Conservation (phyloP, 37 sponge, comb jelly and placozoan genomes). For the Oopsacas minuta region DNA sequence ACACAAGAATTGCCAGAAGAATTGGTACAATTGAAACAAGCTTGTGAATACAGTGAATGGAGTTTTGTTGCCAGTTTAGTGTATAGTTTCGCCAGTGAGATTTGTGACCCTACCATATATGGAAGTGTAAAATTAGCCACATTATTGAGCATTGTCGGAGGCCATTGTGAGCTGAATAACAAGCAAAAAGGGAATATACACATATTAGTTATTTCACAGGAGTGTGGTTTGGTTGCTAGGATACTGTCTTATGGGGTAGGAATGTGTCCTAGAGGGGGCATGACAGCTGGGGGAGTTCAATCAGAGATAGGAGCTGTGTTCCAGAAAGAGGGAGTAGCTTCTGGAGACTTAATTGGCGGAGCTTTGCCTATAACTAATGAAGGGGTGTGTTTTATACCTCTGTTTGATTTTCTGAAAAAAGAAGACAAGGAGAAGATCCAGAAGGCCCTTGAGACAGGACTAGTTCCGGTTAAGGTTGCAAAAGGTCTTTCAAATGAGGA, state of each 20-base stretch:
- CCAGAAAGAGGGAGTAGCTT: neutral
- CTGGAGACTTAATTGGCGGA: neutral
- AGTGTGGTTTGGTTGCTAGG: neutral
- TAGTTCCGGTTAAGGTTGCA: conserved; percentile 1
- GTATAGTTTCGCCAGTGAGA: neutral
- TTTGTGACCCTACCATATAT: neutral
- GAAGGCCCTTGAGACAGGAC: neutral
- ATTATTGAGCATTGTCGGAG: neutral
- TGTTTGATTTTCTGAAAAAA: neutral
- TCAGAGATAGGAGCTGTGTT: neutral
- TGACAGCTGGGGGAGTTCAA: neutral
- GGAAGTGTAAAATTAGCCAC: neutral
- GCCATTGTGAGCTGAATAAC: neutral
- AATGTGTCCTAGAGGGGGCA: neutral
- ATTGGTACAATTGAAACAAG: neutral
- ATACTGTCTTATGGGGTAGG: neutral
- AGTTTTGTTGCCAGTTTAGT: conserved; percentile 6
- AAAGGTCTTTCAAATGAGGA: neutral
- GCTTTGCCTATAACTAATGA: neutral
- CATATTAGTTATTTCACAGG: neutral
- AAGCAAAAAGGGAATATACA: neutral
- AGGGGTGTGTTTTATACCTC: neutral
- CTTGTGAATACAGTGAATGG: conserved; percentile 3
- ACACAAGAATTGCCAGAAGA: neutral
- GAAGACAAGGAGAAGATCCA: neutral